phyloP scores from a whole-genome alignment of 2,113 vertebrate genomes.

The Microtus richardsoni region DNA sequence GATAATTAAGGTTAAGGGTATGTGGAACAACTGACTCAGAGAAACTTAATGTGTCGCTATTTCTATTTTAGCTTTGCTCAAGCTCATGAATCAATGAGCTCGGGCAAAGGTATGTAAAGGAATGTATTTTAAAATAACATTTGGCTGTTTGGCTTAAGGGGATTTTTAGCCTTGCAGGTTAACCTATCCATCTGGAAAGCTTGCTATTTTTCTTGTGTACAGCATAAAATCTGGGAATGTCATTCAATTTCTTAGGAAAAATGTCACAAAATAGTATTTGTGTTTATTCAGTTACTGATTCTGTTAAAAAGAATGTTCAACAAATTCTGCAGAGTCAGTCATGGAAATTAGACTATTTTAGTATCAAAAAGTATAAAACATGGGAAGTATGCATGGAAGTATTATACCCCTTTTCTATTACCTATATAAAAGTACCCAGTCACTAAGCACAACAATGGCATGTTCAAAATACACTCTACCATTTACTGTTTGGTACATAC shows the following conservation, averaged over 20 bases:
- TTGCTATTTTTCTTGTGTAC: conserved; percentile 35
- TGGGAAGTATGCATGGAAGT: not conserved
- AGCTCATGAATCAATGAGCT: conserved; percentile 47
- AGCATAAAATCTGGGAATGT: not conserved
- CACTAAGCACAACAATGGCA: not conserved
- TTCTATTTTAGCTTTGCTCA: conserved; percentile 63
- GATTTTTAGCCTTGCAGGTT: not conserved
- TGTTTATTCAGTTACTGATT: conserved; percentile 43
- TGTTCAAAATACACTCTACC: not conserved
- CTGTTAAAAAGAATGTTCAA: not conserved
- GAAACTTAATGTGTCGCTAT: conserved; percentile 42
- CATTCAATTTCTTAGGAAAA: conserved; percentile 50
- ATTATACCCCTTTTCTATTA: not conserved
- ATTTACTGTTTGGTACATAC: not conserved
- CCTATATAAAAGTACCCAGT: conserved; percentile 13
- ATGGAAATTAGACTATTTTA: not conserved
- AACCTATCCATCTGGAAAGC: conserved; percentile 39
- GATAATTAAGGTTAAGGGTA: conserved; percentile 68
- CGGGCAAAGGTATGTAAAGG: conserved; percentile 29
- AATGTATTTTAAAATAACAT: not conserved
- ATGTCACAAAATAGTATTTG: not conserved
- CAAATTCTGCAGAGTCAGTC: conserved; percentile 38
- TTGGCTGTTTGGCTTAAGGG: conserved; percentile 27
- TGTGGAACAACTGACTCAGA: conserved; percentile 57
- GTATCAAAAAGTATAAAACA: conserved; percentile 4